These are phyloP conservation scores for Agelas oroides DNA, from an alignment of 37 sponge, comb jelly and placozoan genomes.

Conservation along the genomic window DNA sequence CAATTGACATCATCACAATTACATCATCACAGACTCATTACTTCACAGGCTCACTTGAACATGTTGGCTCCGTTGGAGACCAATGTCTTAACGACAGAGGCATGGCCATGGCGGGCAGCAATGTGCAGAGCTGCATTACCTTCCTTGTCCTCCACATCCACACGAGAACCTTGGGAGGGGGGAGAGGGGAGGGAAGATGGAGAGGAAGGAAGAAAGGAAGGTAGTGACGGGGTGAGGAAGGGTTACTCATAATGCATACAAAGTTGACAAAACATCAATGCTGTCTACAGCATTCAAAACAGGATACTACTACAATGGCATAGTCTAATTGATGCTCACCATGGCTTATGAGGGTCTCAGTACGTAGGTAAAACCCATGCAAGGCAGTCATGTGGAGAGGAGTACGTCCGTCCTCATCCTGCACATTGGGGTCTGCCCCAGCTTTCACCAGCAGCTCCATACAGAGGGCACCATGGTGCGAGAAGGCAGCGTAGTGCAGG, in stretches of 20 bases:
- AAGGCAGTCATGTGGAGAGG: constrained; percentile 91
- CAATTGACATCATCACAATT: neutral
- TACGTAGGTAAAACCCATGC: constrained; percentile 79
- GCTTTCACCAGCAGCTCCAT: constrained; percentile 84
- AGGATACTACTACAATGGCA: too few species aligned
- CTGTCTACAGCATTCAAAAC: too few species aligned
- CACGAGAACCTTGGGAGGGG: constrained; percentile 67
- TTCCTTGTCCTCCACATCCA: constrained; percentile 78
- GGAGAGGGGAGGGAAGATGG: too few species aligned
- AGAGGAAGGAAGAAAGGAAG: too few species aligned
- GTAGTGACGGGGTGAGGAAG: too few species aligned
- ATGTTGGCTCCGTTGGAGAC: constrained; percentile 63
- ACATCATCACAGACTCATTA: too few species aligned
- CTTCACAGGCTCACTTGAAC: constrained; percentile 35
- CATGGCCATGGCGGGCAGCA: constrained; percentile 88
- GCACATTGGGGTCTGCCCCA: constrained; percentile 83
- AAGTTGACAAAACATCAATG: too few species aligned
- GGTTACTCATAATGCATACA: too few species aligned
- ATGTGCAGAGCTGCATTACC: constrained; percentile 87
- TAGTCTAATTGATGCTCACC: too few species aligned
- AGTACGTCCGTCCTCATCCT: constrained; percentile 84
- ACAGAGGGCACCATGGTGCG: constrained; percentile 85
- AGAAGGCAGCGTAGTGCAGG: constrained; percentile 88
- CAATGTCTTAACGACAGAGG: constrained; percentile 79
- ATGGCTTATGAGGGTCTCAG: constrained; percentile 78